Evolutionary conservation across 2,797 vertebrate species (phyloP).

Genomic region (Amblyraja radiata): DNA sequence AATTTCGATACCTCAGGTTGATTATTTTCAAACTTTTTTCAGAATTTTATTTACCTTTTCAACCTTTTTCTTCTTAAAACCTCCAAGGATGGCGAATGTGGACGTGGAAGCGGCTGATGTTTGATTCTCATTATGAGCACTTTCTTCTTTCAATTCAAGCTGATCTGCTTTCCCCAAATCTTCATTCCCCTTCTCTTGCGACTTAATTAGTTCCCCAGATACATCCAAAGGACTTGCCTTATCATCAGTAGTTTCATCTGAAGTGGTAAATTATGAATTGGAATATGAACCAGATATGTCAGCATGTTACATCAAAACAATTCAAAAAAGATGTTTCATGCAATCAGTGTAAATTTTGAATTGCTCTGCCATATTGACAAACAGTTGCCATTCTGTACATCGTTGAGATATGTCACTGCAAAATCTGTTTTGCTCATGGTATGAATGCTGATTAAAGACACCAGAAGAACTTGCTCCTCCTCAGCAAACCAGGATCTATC

Average conservation of each 20-base stretch:
- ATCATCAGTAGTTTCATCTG: not conserved
- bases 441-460: not conserved
- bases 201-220: not conserved
- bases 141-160: slow-evolving; percentile 23
- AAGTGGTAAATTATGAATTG: not conserved
- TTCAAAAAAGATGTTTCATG: not conserved
- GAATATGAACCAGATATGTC: not conserved
- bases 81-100: slow-evolving; percentile 63
- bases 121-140: slow-evolving; percentile 33
- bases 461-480: not conserved
- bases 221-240: not conserved
- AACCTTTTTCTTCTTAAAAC: slow-evolving; percentile 57
- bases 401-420: no score
- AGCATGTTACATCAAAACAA: not conserved
- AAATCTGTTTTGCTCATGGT: not conserved
- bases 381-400: not conserved
- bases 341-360: not conserved
- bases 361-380: not conserved
- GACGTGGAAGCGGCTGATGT: slow-evolving; percentile 42
- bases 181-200: not conserved
- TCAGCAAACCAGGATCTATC: not conserved
- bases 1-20: no score
- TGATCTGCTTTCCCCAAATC: slow-evolving; percentile 3
- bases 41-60: slow-evolving; percentile 64
- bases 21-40: not conserved